phyloP scores from a whole-genome alignment of 2,797 vertebrate genomes.

The Eulemur mongoz region DNA sequence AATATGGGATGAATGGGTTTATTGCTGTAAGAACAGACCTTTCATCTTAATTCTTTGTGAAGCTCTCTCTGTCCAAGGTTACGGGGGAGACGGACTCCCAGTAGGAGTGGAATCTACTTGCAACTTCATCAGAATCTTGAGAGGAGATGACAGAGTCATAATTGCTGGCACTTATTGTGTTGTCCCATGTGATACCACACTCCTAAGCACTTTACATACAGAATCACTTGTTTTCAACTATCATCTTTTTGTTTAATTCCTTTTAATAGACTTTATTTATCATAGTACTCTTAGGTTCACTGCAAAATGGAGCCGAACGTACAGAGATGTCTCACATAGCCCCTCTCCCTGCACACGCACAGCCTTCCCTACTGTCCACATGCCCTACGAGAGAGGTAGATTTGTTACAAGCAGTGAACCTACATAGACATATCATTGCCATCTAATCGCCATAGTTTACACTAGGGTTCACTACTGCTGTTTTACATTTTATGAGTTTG shows the following conservation, averaged over 20 bases:
- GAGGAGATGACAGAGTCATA: rapidly evolving
- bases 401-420: rapidly evolving
- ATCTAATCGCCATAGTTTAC: not conserved
- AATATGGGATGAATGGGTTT: not conserved
- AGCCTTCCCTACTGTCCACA: rapidly evolving
- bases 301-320: not conserved
- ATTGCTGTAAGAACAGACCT: not conserved
- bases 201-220: not conserved
- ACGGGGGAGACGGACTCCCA: rapidly evolving
- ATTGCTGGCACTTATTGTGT: rapidly evolving
- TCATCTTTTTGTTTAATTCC: not conserved
- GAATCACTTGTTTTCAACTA: not conserved
- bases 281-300: not conserved
- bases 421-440: not conserved
- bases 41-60: not conserved
- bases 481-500: not conserved
- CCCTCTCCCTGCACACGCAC: rapidly evolving
- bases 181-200: rapidly evolving
- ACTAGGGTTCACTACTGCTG: not conserved
- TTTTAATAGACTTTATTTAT: not conserved
- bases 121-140: not conserved
- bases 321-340: rapidly evolving
- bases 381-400: rapidly evolving
- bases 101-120: not conserved
- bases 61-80: not conserved